Evolutionary conservation across 1,140 invertebrate genomes (phyloP), one percentile per base, ranked within the genome.

Genomic region (Phymastichus coffea): DNA sequence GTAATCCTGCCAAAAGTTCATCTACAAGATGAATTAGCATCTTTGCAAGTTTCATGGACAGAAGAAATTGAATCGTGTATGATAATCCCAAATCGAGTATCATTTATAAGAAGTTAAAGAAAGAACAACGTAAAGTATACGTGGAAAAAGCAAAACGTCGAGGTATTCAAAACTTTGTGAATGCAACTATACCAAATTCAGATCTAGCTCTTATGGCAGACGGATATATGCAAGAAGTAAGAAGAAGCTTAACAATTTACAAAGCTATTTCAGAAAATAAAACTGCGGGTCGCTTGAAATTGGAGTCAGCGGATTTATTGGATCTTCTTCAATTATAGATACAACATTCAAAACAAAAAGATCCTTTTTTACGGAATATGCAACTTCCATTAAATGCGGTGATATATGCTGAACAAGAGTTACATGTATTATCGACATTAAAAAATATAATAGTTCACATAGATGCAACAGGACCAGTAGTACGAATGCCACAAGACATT

Each of bases 381-480:
- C 35, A 30, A 9, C n/a, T 60, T 22, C 51, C 57, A 1, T 41
- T 60, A 35, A 20, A 25, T 23, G 51, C 25, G 7, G 38, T 49
- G 15, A 54, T 63, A 52, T 63, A 41, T 17, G 33, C 52, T 4
- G 23, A 60, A 23, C n/a, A n/a, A n/a, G n/a, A n/a, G n/a, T n/a
- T n/a, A n/a, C n/a, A n/a, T n/a, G n/a, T n/a, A n/a, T n/a, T 63
- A 15, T 23, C 10, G 4, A 7, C 20, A 23, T 12, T 41, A 17
- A 33, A 33, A 22, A 22, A 52, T 35, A 12, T 23, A 15, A 23
- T 48, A 17, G 1, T 43, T 28, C 51, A 65, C 44, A 41, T 63
- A 4, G 60, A 63, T 63, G 56, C 60, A 0, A 66, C 65, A 7
- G 63, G 49, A 9, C 58, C 52, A 0, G 35, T 66, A 12, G 41